phyloP scores from a whole-genome alignment of 2,888 invertebrate genomes.

The Brachynemurus nebulosus region DNA sequence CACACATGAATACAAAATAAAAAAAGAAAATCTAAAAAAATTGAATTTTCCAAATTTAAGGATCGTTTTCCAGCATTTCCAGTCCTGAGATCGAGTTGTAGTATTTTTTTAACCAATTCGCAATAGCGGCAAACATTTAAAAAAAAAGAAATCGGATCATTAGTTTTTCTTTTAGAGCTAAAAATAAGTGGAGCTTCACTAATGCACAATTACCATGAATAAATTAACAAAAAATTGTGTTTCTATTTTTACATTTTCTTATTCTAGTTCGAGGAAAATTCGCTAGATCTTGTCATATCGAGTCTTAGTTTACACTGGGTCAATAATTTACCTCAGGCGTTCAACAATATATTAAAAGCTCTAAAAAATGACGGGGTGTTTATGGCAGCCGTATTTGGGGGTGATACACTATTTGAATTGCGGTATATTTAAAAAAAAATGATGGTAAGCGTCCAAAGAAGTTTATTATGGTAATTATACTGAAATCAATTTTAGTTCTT shows the following conservation, averaged over 20 bases:
- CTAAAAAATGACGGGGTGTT: conserved; percentile 87
- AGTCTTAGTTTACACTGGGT: conserved; percentile 91
- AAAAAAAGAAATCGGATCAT: no score
- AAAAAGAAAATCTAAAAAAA: no score
- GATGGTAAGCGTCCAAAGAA: neutral
- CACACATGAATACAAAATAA: no score
- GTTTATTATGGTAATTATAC: conserved; percentile 1
- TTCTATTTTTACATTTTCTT: neutral
- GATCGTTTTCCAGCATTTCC: no score
- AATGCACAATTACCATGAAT: neutral
- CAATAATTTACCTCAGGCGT: conserved; percentile 86
- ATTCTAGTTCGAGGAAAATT: conserved; percentile 55
- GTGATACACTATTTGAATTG: conserved; percentile 87
- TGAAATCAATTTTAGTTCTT: conserved; percentile 38
- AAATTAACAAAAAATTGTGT: neutral
- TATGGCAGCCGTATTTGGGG: conserved; percentile 86
- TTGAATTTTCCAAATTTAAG: no score
- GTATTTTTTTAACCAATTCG: no score
- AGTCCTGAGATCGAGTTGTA: no score
- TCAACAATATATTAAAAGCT: conserved; percentile 48
- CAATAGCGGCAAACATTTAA: no score
- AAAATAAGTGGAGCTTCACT: no score
- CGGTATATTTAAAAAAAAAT: conserved; percentile 27
- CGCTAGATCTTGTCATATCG: conserved; percentile 77
- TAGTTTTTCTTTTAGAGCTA: no score